phyloP scores from a whole-genome alignment of 2,797 vertebrate genomes.

The Parauchenoglanis punctatus region DNA sequence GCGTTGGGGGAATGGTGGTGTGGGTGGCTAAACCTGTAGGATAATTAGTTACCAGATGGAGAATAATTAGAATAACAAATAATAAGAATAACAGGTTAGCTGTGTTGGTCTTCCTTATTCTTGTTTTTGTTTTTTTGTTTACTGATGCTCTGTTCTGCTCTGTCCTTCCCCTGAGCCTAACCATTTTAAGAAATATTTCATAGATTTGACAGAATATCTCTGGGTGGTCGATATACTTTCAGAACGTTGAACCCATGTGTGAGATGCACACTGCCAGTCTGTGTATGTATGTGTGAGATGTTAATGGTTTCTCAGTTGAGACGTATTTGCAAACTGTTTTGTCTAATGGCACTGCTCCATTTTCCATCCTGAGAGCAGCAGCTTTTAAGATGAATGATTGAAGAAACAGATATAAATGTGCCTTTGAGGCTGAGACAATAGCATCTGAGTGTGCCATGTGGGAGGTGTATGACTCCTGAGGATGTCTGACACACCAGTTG shows the following conservation, averaged over 20 bases:
- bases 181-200: background rate
- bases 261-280: background rate
- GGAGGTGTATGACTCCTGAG: constrained; percentile 11
- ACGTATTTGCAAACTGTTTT: no score
- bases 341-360: background rate
- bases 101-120: background rate
- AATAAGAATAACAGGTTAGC: background rate
- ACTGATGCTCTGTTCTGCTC: background rate
- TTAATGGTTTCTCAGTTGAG: background rate
- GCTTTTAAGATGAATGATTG: background rate
- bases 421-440: background rate
- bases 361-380: background rate
- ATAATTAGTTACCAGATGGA: background rate
- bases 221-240: no score
- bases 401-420: background rate
- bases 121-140: background rate
- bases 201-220: background rate
- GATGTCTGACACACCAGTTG: background rate
- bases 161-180: background rate
- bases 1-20: background rate
- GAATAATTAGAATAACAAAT: background rate
- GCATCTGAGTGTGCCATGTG: background rate
- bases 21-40: background rate
- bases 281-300: no score
- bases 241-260: background rate